Percentiles rank a stretch among this genome's conserved stretches.
Conservation (phyloP, 1,140 invertebrate species). For the Zophobas atratus region DNA sequence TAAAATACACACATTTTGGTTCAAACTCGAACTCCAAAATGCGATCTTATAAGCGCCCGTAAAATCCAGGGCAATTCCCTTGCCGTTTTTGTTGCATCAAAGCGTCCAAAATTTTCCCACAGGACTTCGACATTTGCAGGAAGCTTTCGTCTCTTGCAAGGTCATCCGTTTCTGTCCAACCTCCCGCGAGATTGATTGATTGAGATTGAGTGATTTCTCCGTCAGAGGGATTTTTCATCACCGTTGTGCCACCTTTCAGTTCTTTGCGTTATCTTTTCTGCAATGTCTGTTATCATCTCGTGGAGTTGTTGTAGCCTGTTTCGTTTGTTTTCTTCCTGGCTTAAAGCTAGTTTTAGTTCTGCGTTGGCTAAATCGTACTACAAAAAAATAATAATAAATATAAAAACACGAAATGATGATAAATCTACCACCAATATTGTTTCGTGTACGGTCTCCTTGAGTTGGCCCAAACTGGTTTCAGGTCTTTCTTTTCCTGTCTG, state of each 20-base stretch:
- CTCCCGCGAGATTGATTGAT: slow-evolving; percentile 64
- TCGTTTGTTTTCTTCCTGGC: slow-evolving; percentile 82
- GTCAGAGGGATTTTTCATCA: slow-evolving; percentile 70
- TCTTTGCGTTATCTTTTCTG: slow-evolving; percentile 67
- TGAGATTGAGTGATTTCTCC: slow-evolving; percentile 68
- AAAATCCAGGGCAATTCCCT: slow-evolving; percentile 86
- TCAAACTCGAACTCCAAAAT: not conserved
- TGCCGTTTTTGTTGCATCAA: slow-evolving; percentile 89
- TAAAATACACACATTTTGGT: slow-evolving; percentile 63
- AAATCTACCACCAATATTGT: slow-evolving; percentile 76
- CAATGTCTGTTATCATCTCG: slow-evolving; percentile 67
- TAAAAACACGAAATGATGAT: slow-evolving; percentile 17
- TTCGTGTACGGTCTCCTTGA: slow-evolving; percentile 82
- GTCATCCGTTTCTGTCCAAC: slow-evolving; percentile 67
- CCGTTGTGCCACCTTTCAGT: slow-evolving; percentile 67
- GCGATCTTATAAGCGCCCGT: slow-evolving; percentile 84
- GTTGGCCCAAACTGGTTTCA: slow-evolving; percentile 77
- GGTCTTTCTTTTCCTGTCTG: slow-evolving; percentile 78
- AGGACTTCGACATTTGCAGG: slow-evolving; percentile 80
- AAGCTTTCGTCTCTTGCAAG: slow-evolving; percentile 76
- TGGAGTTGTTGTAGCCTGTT: slow-evolving; percentile 80
- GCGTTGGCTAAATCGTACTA: slow-evolving; percentile 84
- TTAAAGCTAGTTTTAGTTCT: slow-evolving; percentile 86
- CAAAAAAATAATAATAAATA: slow-evolving; percentile 55
- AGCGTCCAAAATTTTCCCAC: slow-evolving; percentile 83